Evolutionary conservation across 2,888 invertebrate species (phyloP), one percentile per base, ranked within the genome.

Genomic region (Cantharis flavilabris): DNA sequence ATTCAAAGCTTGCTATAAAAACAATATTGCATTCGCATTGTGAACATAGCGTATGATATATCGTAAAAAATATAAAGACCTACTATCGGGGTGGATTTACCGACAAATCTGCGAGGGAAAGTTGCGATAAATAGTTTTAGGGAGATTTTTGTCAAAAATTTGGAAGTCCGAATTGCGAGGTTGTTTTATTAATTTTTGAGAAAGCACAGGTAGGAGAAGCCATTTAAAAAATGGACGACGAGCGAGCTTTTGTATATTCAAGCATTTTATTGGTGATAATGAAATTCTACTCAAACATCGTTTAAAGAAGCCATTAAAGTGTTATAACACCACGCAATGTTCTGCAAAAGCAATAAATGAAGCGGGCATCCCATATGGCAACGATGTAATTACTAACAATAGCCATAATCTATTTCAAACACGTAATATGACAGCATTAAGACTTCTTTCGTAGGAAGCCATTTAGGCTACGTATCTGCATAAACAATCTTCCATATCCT

Each of bases 381-480:
- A 85, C 86, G 84, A 82, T 85, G 86, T 87, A 87, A 87, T 88
- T 87, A 87, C 87, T 85, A 77, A 85, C 87, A 87, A 87, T 87
- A 86, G 86, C 88, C 87, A 87, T 88, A 87, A 88, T 87, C 88
- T 87, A 88, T 88, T 88, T 87, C 86, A 84, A 86, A 87, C 88
- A 88, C 88, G 88, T 88, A 88, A 87, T 88, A 87, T 86, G 87
- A 87, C 87, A 86, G 87, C 87, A 86, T 87, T 87, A 88, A 86
- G 88, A 88, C 86, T 88, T 88, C 88, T 88, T 88, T 87, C 85
- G 83, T 83, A 85, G 84, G 85, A 84, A 85, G 85, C 87, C 86
- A 85, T 86, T 87, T 86, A 85, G 85, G 85, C 82, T 80, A 81
- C 83, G 83, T 82, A 87, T 87, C 87, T 87, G 86, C 87, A 87